Percentiles rank a stretch among this genome's conserved stretches.
These are phyloP conservation scores for Tuta absoluta DNA, from an alignment of 2,888 invertebrate genomes.

Conservation along the genomic window DNA sequence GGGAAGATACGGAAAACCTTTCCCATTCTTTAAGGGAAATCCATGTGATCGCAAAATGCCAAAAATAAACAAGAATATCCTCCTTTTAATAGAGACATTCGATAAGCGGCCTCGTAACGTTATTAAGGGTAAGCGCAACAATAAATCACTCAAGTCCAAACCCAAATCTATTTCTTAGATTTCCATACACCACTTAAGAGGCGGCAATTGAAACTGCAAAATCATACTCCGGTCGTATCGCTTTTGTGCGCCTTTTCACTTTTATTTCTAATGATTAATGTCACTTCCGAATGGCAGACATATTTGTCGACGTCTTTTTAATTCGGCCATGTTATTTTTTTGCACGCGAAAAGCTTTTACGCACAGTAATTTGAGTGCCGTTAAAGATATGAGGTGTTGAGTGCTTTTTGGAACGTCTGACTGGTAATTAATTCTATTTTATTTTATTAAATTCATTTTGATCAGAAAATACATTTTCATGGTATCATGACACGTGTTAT, in stretches of 20 bases:
- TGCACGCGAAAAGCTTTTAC: not conserved
- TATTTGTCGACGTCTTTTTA: conserved; percentile 11
- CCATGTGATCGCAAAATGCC: not conserved
- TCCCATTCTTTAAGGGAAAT: too few relatives aligned
- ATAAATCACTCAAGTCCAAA: conserved; percentile 14
- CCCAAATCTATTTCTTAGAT: conserved; percentile 9
- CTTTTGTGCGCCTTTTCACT: conserved; percentile 13
- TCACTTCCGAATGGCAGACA: conserved; percentile 12
- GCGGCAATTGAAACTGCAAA: conserved; percentile 9
- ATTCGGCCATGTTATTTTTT: conserved; percentile 18
- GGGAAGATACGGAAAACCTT: not conserved
- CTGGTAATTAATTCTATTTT: not conserved
- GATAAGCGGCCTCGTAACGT: not conserved
- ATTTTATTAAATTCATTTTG: not conserved
- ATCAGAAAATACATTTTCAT: too few relatives aligned
- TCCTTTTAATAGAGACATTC: conserved; percentile 12
- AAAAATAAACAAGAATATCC: conserved; percentile 3
- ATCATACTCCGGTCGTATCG: conserved; percentile 8
- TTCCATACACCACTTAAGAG: conserved; percentile 16
- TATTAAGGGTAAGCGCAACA: conserved; percentile 9
- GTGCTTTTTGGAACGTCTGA: not conserved
- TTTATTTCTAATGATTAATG: conserved; percentile 25
- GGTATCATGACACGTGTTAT: too few relatives aligned
- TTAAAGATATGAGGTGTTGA: conserved; percentile 7
- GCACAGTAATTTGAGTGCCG: conserved; percentile 10